Evolutionary conservation across 2,888 invertebrate genomes (phyloP), one percentile per base, ranked within the genome.

Genomic region (Steinernema hermaphroditum): DNA sequence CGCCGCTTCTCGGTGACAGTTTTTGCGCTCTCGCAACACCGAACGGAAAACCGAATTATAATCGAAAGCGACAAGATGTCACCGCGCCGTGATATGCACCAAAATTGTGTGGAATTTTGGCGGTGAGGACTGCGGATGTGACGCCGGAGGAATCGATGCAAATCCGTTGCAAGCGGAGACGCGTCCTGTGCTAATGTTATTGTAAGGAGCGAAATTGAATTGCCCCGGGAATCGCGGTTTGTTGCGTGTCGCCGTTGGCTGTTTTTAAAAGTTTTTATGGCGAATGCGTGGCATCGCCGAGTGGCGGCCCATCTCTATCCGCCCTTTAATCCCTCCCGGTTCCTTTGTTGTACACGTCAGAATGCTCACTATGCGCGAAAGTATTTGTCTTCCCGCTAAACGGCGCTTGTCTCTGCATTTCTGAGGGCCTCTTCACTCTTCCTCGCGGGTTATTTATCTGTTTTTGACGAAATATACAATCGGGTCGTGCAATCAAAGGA

Each of bases 21-120:
- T 54, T 54, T 54, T 54, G 22, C 24, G 54, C 4, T 54, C 29
- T 54, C 54, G 54, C 54, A 54, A 54, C 54, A 54, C 54, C 29
- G 54, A 54, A 54, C 54, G 54, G 62, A 34, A 62, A 62, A 62
- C 62, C 62, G 62, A 62, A 62, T 62, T 62, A 62, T 62, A 62
- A 62, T 62, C 62, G 62, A 32, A 62, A 27, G 62, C 62, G 62
- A 62, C 62, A 62, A 32, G 62, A 62, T 32, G 62, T 62, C 62
- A 62, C 22, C 37, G 37, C 4, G 37, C 37, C 6, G 37, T 37
- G 37, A 37, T 37, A 12, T 46, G 46, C 22, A 9, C 46, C 46
- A 4, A 24, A 29, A 29, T 62, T 62, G 27, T 62, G 14, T 4
- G 24, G 29, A 27, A 54, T 62, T 24, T 54, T 54, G 27, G 22